Percentiles rank a stretch among this genome's conserved stretches.
phyloP scores from a whole-genome alignment of 1,140 invertebrate species.

The Theocolax elegans region DNA sequence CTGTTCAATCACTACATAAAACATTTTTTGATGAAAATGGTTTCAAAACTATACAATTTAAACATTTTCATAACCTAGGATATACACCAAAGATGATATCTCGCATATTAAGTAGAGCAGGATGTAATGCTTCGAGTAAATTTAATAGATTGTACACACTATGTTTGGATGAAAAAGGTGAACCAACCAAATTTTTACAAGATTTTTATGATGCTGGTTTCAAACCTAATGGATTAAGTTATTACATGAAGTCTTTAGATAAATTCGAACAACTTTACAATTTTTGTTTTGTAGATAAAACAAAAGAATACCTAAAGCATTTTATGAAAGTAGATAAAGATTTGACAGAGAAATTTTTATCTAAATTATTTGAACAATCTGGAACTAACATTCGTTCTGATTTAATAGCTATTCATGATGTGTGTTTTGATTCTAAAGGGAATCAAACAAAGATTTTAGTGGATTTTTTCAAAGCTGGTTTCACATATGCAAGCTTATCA shows the following conservation, averaged over 20 bases:
- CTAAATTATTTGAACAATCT: constrained; percentile 49
- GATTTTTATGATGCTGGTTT: too few relatives aligned
- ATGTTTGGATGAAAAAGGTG: too few relatives aligned
- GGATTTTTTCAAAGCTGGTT: constrained; percentile 44
- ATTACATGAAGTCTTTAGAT: constrained; percentile 43
- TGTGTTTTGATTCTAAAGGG: constrained; percentile 51
- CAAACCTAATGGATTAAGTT: constrained; percentile 40
- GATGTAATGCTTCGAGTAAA: too few relatives aligned
- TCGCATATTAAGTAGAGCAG: too few relatives aligned
- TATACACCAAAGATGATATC: too few relatives aligned
- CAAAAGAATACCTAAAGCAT: constrained; percentile 46
- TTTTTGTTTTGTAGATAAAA: constrained; percentile 50
- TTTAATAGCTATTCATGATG: constrained; percentile 52
- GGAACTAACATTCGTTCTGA: constrained; percentile 49
- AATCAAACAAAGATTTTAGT: constrained; percentile 46
- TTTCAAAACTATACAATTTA: too few relatives aligned
- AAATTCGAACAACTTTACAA: constrained; percentile 49
- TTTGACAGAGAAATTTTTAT: constrained; percentile 30
- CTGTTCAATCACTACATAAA: too few relatives aligned
- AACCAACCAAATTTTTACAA: too few relatives aligned
- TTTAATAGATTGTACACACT: too few relatives aligned
- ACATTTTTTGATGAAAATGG: too few relatives aligned
- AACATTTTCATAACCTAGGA: too few relatives aligned
- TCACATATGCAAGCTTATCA: not conserved
- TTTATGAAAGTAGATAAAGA: constrained; percentile 45